Evolutionary conservation across 2,797 vertebrate species (phyloP).

Genomic region (Sphaeramia orbicularis): DNA sequence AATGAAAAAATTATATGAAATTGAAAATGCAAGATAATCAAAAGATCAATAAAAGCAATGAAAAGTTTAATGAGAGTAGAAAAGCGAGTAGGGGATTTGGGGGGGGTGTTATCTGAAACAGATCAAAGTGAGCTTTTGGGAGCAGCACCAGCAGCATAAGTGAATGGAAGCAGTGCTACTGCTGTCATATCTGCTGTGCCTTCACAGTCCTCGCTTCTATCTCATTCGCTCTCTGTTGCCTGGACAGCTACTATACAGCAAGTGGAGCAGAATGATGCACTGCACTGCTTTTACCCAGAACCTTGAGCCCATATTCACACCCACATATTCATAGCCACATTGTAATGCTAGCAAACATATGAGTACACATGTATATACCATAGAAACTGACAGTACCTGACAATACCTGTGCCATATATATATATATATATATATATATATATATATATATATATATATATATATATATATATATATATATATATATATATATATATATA

Average conservation of each 20-base stretch:
- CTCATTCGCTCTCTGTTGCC: slow-evolving; percentile 47
- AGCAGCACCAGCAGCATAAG: slow-evolving; percentile 41
- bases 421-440: too few species aligned
- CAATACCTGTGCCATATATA: too few species aligned
- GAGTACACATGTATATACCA: slow-evolving; percentile 8
- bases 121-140: slow-evolving; percentile 58
- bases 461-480: too few species aligned
- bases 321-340: slow-evolving; percentile 16
- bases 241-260: slow-evolving; percentile 72
- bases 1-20: slow-evolving; percentile 64
- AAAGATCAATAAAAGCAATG: slow-evolving; percentile 71
- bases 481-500: too few species aligned
- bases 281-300: slow-evolving; percentile 69
- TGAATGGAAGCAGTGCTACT: slow-evolving; percentile 34
- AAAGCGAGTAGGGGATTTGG: slow-evolving; percentile 18
- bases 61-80: slow-evolving; percentile 73
- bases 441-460: too few species aligned
- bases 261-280: slow-evolving; percentile 88
- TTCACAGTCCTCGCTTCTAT: slow-evolving; percentile 43
- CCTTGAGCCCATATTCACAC: slow-evolving; percentile 38
- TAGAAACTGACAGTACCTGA: not conserved
- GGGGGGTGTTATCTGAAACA: slow-evolving; percentile 62
- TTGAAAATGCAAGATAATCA: slow-evolving; percentile 73
- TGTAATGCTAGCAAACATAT: slow-evolving; percentile 13
- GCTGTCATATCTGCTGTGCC: slow-evolving; percentile 59